A percentile compares a stretch with the other conserved stretches of the same genome.
phyloP scores from a whole-genome alignment of 2,888 invertebrate species.

The Chironomus riparius region DNA sequence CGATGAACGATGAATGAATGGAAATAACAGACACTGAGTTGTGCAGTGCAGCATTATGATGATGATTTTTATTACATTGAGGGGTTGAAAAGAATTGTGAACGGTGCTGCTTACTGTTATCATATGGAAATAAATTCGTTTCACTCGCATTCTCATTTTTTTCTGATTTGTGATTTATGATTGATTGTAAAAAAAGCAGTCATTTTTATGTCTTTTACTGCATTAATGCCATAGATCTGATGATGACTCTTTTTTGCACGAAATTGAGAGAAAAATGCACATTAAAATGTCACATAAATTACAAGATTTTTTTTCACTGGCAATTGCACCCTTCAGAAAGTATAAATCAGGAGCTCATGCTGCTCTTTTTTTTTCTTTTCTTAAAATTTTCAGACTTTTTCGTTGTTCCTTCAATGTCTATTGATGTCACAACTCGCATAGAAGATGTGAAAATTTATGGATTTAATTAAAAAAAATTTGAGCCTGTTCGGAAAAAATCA shows the following conservation, averaged over 20 bases:
- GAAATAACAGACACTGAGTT: neutral
- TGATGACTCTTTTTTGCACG: neutral
- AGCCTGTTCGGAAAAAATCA: neutral
- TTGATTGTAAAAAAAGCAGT: constrained; percentile 2
- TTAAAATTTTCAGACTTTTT: neutral
- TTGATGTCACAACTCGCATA: constrained; percentile 6
- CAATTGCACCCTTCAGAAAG: constrained; percentile 16
- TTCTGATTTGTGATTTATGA: constrained; percentile 21
- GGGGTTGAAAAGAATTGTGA: neutral
- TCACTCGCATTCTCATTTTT: neutral
- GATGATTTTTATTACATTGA: constrained; percentile 1
- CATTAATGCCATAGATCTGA: neutral
- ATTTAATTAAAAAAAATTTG: constrained; percentile 17
- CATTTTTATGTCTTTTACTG: neutral
- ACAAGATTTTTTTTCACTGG: neutral
- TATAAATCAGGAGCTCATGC: neutral
- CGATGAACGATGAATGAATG: neutral
- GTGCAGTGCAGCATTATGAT: neutral
- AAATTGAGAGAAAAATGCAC: constrained; percentile 13
- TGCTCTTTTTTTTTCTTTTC: neutral
- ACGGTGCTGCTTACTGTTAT: neutral
- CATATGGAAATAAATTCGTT: constrained; percentile 12
- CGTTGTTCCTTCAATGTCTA: neutral
- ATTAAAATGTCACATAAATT: constrained; percentile 26
- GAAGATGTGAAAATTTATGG: constrained; percentile 6